A percentile compares a stretch with the other conserved stretches of the same genome.
Evolutionary conservation across 2,888 invertebrate species (phyloP).

Genomic region (Hirudinaria manillensis): DNA sequence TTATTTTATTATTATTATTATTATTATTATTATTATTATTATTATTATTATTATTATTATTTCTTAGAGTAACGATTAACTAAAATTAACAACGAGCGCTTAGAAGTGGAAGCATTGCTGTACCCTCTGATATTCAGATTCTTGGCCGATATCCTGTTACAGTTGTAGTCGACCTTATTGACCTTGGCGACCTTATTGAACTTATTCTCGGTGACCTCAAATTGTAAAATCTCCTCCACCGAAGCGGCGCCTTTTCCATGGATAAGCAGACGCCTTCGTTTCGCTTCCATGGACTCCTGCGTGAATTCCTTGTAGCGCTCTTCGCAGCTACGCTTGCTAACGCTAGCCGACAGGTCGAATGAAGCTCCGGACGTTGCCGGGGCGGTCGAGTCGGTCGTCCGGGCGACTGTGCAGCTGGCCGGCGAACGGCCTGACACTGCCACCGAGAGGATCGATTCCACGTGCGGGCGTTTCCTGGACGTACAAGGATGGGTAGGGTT

Average conservation of each 20-base stretch:
- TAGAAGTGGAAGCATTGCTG: no score
- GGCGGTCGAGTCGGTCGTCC: background rate
- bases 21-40: no score
- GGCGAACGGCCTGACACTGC: background rate
- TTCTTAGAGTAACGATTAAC: no score
- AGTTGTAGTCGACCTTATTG: constrained; percentile 1
- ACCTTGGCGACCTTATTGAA: background rate
- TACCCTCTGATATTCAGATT: constrained; percentile 9
- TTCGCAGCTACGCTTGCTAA: constrained; percentile 9
- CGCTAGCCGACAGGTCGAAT: background rate
- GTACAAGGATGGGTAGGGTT: no score
- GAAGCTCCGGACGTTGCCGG: background rate
- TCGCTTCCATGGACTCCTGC: background rate
- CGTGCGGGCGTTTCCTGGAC: background rate
- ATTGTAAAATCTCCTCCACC: background rate
- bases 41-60: no score
- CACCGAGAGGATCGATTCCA: background rate
- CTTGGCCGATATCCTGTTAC: background rate
- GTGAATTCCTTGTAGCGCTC: constrained; percentile 16
- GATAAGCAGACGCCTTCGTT: background rate
- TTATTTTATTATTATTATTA: no score
- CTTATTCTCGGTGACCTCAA: background rate
- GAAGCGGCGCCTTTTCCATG: background rate
- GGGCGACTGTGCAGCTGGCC: background rate
- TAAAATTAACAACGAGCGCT: no score